Evolutionary conservation across 2,113 vertebrate genomes (phyloP).

Genomic region (Cheirogaleus medius): DNA sequence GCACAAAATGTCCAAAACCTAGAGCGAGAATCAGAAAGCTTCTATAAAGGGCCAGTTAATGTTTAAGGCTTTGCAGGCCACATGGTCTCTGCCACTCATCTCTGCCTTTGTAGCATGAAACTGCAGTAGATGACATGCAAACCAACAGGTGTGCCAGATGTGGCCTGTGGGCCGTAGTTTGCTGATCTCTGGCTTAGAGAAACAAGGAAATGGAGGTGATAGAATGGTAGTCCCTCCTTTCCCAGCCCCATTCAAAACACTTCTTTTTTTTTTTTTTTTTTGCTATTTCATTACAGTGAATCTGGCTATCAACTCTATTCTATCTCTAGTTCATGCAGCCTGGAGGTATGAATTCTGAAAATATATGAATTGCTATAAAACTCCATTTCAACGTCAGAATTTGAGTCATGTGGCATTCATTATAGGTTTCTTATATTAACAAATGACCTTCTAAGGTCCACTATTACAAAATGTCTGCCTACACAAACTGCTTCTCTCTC

Average conservation of each 20-base stretch:
- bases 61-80: not conserved
- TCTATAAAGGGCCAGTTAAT: not conserved
- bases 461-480: not conserved
- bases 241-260: not conserved
- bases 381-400: constrained; percentile 6
- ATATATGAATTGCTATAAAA: not conserved
- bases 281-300: not conserved
- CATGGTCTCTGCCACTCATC: not conserved
- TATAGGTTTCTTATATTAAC: not conserved
- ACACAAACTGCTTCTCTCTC: not conserved
- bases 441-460: not conserved
- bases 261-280: not conserved
- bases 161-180: not conserved
- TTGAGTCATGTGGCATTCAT: not conserved
- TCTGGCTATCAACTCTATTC: not conserved
- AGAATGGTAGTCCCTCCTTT: not conserved
- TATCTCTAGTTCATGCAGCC: not conserved
- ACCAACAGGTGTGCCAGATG: not conserved
- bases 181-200: not conserved
- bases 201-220: not conserved
- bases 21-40: not conserved
- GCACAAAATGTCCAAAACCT: not conserved
- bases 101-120: rapidly evolving
- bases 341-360: not conserved
- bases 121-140: rapidly evolving